phyloP scores from a whole-genome alignment of 2,797 vertebrate species.

The Oreochromis grahami region DNA sequence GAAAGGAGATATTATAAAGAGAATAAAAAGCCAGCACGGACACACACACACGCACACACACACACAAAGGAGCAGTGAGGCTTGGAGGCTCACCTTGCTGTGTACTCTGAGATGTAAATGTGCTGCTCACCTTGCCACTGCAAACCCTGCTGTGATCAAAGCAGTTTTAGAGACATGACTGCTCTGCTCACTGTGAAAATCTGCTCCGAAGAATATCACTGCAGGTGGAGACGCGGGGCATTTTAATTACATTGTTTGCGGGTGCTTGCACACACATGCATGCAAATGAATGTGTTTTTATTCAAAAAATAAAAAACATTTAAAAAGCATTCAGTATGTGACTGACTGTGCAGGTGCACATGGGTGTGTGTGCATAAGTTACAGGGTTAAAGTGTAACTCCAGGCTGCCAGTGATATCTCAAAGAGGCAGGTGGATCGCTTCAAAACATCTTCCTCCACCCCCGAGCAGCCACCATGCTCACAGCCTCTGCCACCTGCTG shows the following conservation, averaged over 20 bases:
- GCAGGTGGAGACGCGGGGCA: slow-evolving; percentile 20
- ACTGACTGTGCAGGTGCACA: not conserved
- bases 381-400: not conserved
- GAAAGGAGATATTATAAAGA: not conserved
- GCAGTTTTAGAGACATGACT: slow-evolving; percentile 30
- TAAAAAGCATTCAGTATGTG: not conserved
- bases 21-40: not conserved
- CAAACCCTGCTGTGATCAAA: slow-evolving; percentile 62
- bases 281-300: not conserved
- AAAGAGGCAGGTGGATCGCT: slow-evolving; percentile 39
- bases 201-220: slow-evolving; percentile 24
- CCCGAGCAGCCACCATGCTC: not conserved
- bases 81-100: slow-evolving; percentile 37
- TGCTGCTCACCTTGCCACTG: slow-evolving; percentile 27
- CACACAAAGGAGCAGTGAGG: not conserved
- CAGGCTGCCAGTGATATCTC: slow-evolving; percentile 30
- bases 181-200: slow-evolving; percentile 30
- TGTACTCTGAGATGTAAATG: slow-evolving; percentile 60
- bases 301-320: not conserved
- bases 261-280: not conserved
- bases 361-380: not conserved
- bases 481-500: slow-evolving; percentile 31
- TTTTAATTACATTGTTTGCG: slow-evolving; percentile 47
- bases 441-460: not conserved
- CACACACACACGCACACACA: not conserved